Evolutionary conservation across 1,140 invertebrate genomes (phyloP), one percentile per base, ranked within the genome.

Genomic region (Papilio xuthus): DNA sequence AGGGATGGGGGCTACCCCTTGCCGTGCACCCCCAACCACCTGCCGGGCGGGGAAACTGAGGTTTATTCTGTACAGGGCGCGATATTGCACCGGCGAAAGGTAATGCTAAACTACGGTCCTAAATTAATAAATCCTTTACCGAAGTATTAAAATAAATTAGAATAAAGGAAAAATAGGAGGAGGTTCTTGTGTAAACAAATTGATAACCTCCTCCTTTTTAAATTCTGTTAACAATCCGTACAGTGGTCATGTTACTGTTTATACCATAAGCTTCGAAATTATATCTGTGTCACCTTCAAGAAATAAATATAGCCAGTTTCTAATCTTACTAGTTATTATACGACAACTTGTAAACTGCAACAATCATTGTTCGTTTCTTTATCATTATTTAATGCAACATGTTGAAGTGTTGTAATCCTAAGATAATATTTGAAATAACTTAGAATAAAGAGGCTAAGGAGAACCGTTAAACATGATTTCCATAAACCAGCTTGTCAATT

Each of bases 1-100:
- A 79, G 82, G 84, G 82, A 78, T 82, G 84, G 84, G 82, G 82
- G 79, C 77, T 83, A 86, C 85, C 85, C 85, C 85, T 86, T 86
- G 79, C 80, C 79, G 78, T 7, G 71, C 37, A 44, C 70, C 28
- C 81, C 81, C 85, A 79, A 82, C 79, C 83, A 80, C 81, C 80
- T 77, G 26, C 28, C 74, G 80, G 78, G 75, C 74, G 77, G 71
- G 79, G 44, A 75, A 56, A 20, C 79, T 69, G 50, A 47, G 26
- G 73, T 53, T 77, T 81, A 75, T 60, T 76, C 53, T 63, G 37
- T 42, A 63, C 53, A 76, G 74, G 23, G 47, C 53, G 53, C 15
- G 56, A 76, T 76, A 76, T 76, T 76, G 56, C 74, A 63, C 74
- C 56, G 13, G 53, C 10, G 26, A 50, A 75, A 75, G 72, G 72